Evolutionary conservation across 2,888 invertebrate species (phyloP), one percentile per base, ranked within the genome.

Genomic region (Ptilodon capucinus): DNA sequence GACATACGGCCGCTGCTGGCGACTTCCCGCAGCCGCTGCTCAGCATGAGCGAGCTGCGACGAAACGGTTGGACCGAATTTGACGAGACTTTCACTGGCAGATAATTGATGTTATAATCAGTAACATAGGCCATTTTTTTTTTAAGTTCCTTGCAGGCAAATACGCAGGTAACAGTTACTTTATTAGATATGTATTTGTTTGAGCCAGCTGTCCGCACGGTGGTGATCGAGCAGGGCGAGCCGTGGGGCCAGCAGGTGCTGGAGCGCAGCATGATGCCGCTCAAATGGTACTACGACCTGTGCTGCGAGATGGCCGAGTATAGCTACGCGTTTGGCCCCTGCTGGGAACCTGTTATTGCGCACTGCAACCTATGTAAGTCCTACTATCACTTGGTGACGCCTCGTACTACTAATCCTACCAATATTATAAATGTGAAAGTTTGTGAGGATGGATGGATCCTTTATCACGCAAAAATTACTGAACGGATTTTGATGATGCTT

Each of bases 241-340:
- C 98, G 0, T 99, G 97, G 94, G 95, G 95, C 16, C 92, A 93
- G 13, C 93, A 94, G 57, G 92, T 93, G n/a, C 93, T 99, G 9
- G 96, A 98, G 79, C 93, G 99, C 46, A 95, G 95, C 60, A 97
- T 99, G 96, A 96, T 97, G 42, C 95, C 98, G 0, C 91, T 99
- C 35, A 99, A 99, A 86, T 99, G 97, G 91, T 99, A 98, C 88
- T 98, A 99, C 86, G 99, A 99, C 84, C 93, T 99, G 48, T 98
- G 97, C 83, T 97, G 97, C 90, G 98, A 98, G 80, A 94, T 98
- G 68, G 95, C 96, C 44, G 95, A 95, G 60, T 97, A 94, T 76
- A 95, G 96, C 74, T 97, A 98, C 79, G 98, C 99, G 0, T 99
- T 99, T 78, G 99, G 99, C 0, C 98, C 99, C 0, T 99, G 99